phyloP scores from a whole-genome alignment of 2,797 vertebrate species.

The Erethizon dorsatum region DNA sequence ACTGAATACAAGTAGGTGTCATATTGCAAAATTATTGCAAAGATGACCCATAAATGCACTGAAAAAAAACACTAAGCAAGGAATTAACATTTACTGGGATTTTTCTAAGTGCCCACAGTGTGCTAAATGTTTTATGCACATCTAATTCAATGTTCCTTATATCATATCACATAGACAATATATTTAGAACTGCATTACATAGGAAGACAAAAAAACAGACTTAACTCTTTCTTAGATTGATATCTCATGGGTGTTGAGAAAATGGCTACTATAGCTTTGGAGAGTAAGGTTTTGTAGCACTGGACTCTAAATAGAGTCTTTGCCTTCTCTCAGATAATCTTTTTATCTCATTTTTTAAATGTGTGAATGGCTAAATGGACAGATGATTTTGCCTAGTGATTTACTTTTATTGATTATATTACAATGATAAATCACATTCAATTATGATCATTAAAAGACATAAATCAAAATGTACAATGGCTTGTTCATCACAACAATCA shows the following conservation, averaged over 20 bases:
- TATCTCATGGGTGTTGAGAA: background rate
- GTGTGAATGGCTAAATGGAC: slow-evolving; percentile 77
- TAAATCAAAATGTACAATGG: slow-evolving; percentile 87
- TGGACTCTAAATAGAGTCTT: background rate
- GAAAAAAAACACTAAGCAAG: background rate
- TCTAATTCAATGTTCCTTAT: background rate
- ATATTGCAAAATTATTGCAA: background rate
- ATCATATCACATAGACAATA: background rate
- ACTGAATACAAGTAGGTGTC: background rate
- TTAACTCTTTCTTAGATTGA: background rate
- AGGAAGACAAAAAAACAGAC: background rate
- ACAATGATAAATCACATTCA: slow-evolving; percentile 88
- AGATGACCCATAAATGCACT: background rate
- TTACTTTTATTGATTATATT: slow-evolving; percentile 88
- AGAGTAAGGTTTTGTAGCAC: background rate
- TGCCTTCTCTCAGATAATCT: background rate
- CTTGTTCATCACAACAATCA: slow-evolving; percentile 87
- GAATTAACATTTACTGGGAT: background rate
- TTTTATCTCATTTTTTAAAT: slow-evolving; percentile 12
- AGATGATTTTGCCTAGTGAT: slow-evolving; percentile 84
- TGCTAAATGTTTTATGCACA: background rate
- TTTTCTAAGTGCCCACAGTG: background rate
- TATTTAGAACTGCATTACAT: background rate
- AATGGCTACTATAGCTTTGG: background rate
- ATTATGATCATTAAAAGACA: slow-evolving; percentile 89